These are phyloP conservation scores for Diaphora mendica DNA, from an alignment of 2,888 invertebrate species.

Conservation along the genomic window DNA sequence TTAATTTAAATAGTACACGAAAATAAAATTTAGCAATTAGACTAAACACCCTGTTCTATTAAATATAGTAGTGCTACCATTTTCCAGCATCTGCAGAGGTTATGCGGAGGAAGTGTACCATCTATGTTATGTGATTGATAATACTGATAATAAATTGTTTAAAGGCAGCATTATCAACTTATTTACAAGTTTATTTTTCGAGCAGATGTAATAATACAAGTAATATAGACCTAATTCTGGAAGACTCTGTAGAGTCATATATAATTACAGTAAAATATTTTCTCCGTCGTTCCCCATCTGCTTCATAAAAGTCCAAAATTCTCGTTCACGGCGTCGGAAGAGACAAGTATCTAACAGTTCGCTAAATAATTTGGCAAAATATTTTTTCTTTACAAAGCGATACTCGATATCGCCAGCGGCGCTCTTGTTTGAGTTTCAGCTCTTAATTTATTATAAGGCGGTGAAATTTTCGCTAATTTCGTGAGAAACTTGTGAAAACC, in stretches of 20 bases:
- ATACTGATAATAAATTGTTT: background rate
- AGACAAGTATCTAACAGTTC: constrained; percentile 21
- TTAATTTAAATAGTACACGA: background rate
- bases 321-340: constrained; percentile 8
- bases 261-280: constrained; percentile 19
- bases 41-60: background rate
- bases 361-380: constrained; percentile 50
- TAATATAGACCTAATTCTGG: constrained; percentile 4
- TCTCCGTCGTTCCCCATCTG: constrained; percentile 5
- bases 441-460: constrained; percentile 67
- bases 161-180: background rate
- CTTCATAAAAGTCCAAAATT: constrained; percentile 16
- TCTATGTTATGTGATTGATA: too few relatives aligned
- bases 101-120: too few relatives aligned
- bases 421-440: constrained; percentile 54
- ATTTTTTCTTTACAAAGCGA: constrained; percentile 51
- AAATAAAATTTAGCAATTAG: background rate
- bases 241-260: constrained; percentile 7
- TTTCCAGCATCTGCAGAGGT: too few relatives aligned
- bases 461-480: constrained; percentile 68
- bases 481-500: constrained; percentile 60
- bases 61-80: background rate
- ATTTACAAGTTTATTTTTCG: background rate
- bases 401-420: constrained; percentile 50
- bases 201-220: background rate